Evolutionary conservation across 2,797 vertebrate species (phyloP).

Genomic region (Anolis apletophallus): DNA sequence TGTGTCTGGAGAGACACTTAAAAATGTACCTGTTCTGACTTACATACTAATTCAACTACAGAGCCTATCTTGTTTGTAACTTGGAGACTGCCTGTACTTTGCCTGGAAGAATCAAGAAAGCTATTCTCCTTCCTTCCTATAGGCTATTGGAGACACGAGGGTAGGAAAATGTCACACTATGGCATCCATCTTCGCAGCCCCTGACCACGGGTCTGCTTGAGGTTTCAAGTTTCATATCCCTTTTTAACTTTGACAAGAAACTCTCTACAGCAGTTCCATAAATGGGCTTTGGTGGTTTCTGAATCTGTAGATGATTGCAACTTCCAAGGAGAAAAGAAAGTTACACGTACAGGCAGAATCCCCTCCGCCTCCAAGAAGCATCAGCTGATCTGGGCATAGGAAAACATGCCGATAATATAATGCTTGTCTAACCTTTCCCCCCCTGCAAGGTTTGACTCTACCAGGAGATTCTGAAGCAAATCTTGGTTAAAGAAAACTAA

Average conservation of each 20-base stretch:
- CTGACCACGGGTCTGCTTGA: background rate
- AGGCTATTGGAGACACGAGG: slow-evolving; percentile 16
- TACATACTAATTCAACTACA: too few species aligned
- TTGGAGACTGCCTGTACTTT: background rate
- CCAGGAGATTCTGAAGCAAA: slow-evolving; percentile 20
- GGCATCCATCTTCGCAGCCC: slow-evolving; percentile 26
- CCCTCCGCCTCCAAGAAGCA: background rate
- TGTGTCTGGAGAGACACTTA: too few species aligned
- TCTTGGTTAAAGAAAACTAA: background rate
- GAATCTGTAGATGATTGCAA: slow-evolving; percentile 18
- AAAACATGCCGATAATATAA: slow-evolving; percentile 53
- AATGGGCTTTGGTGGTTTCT: slow-evolving; percentile 17
- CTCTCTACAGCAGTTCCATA: slow-evolving; percentile 23
- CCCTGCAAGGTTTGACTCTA: background rate
- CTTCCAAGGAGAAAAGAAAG: slow-evolving; percentile 29
- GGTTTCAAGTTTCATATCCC: slow-evolving; percentile 14
- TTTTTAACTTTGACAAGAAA: slow-evolving; percentile 21
- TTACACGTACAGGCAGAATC: rapidly evolving
- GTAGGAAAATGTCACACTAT: slow-evolving; percentile 27
- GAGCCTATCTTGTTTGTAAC: too few species aligned
- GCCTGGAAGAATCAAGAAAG: slow-evolving; percentile 25
- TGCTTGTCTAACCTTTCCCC: background rate
- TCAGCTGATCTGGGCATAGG: slow-evolving; percentile 33
- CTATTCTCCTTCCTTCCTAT: slow-evolving; percentile 12
- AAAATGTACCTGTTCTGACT: too few species aligned